Conservation (phyloP, 2,888 invertebrate genomes). For the Sericinus montela region DNA sequence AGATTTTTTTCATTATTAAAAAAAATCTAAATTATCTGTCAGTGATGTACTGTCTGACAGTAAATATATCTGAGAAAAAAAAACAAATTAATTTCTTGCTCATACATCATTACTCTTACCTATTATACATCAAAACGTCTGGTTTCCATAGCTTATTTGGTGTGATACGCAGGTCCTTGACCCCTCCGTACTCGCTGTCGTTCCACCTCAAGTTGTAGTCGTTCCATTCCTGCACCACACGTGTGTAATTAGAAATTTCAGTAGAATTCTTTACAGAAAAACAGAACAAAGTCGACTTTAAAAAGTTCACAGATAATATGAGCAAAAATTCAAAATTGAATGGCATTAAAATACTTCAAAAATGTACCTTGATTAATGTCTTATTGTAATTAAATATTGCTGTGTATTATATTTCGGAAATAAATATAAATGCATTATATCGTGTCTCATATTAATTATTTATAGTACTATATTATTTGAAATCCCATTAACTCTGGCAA, state of each 20-base stretch:
- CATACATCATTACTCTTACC: constrained; percentile 77
- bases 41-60: too few relatives aligned
- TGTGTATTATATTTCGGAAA: too few relatives aligned
- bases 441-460: too few relatives aligned
- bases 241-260: constrained; percentile 22
- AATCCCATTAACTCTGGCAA: too few relatives aligned
- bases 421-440: too few relatives aligned
- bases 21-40: too few relatives aligned
- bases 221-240: constrained; percentile 92
- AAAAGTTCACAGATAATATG: neutral
- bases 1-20: too few relatives aligned
- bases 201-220: constrained; percentile 99
- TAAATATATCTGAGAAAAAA: neutral
- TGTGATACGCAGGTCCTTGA: constrained; percentile 96
- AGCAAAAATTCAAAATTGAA: neutral
- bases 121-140: constrained; percentile 99
- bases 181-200: constrained; percentile 95
- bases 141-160: constrained; percentile 98
- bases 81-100: neutral
- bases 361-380: too few relatives aligned
- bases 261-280: neutral
- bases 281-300: too few relatives aligned
- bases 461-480: too few relatives aligned
- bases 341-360: too few relatives aligned
- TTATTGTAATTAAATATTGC: too few relatives aligned